These are phyloP conservation scores for Tangara arthus DNA, from an alignment of 2,797 vertebrate species.

Conservation along the genomic window DNA sequence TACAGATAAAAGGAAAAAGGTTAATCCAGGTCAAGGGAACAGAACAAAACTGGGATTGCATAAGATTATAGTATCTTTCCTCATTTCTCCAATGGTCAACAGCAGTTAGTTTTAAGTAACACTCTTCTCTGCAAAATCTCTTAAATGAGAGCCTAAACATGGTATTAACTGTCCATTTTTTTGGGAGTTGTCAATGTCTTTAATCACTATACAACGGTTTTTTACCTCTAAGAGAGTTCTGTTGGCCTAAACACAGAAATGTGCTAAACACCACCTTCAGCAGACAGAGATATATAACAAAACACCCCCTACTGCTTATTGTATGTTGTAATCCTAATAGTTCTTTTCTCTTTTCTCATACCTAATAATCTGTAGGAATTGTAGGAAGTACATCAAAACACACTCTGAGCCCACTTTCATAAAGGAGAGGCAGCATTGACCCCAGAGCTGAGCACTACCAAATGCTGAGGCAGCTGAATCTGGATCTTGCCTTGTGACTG, in stretches of 20 bases:
- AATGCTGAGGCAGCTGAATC: not conserved
- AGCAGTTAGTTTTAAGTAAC: slow-evolving; percentile 72
- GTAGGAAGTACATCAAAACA: not conserved
- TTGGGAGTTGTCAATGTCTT: slow-evolving; percentile 82
- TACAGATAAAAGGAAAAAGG: slow-evolving; percentile 76
- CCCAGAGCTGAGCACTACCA: not conserved
- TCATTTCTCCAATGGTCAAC: slow-evolving; percentile 70
- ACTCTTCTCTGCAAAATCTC: slow-evolving; percentile 58
- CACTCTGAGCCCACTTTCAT: not conserved
- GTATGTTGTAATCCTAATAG: not conserved
- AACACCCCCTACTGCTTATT: not conserved
- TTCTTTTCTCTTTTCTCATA: not conserved
- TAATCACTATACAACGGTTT: slow-evolving; percentile 69
- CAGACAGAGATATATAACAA: slow-evolving; percentile 20
- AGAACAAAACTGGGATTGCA: slow-evolving; percentile 51
- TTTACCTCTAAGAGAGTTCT: slow-evolving; percentile 68
- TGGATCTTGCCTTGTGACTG: not conserved
- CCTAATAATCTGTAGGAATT: not conserved
- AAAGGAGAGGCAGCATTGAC: not conserved
- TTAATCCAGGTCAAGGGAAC: slow-evolving; percentile 78
- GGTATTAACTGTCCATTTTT: slow-evolving; percentile 81
- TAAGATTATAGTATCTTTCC: slow-evolving; percentile 58
- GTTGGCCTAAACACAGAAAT: slow-evolving; percentile 56
- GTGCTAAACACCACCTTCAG: slow-evolving; percentile 21
- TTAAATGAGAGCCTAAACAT: slow-evolving; percentile 80